Evolutionary conservation across 2,888 invertebrate genomes (phyloP).

Genomic region (Plebejus melissa): DNA sequence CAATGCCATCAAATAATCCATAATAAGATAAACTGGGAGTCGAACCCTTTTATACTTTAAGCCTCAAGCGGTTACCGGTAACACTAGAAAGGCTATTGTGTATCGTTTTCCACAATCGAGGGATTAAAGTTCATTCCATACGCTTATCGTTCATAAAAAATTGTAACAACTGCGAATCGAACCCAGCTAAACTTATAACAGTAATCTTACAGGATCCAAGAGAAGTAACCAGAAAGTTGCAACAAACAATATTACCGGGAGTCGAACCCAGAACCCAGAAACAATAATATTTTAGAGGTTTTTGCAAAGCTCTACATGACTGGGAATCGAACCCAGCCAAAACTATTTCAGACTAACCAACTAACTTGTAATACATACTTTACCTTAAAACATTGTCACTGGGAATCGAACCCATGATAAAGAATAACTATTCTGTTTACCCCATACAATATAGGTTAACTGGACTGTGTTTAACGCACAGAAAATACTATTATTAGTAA

Average conservation of each 20-base stretch:
- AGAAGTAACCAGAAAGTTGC: not conserved
- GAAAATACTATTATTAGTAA: not conserved
- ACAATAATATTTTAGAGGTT: not conserved
- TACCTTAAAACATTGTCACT: not conserved
- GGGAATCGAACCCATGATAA: slow-evolving; percentile 33
- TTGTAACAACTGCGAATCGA: not conserved
- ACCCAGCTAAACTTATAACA: not conserved
- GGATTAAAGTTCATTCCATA: not conserved
- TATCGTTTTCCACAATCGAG: too few species aligned
- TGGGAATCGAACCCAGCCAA: slow-evolving; percentile 32
- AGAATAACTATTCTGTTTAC: not conserved
- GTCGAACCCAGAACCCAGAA: slow-evolving; percentile 32
- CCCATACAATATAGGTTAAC: not conserved
- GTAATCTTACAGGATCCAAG: not conserved
- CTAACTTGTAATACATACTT: not conserved
- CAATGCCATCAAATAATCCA: not conserved
- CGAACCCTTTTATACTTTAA: not conserved
- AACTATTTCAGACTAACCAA: not conserved
- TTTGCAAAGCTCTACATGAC: not conserved
- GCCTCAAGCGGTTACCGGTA: too few species aligned
- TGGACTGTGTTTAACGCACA: not conserved
- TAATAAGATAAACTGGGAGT: not conserved
- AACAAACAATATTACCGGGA: slow-evolving; percentile 8
- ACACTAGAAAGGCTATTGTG: too few species aligned
- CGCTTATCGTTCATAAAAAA: not conserved